These are phyloP conservation scores for Cirrhinus molitorella DNA, from an alignment of 2,797 vertebrate species.

Conservation along the genomic window DNA sequence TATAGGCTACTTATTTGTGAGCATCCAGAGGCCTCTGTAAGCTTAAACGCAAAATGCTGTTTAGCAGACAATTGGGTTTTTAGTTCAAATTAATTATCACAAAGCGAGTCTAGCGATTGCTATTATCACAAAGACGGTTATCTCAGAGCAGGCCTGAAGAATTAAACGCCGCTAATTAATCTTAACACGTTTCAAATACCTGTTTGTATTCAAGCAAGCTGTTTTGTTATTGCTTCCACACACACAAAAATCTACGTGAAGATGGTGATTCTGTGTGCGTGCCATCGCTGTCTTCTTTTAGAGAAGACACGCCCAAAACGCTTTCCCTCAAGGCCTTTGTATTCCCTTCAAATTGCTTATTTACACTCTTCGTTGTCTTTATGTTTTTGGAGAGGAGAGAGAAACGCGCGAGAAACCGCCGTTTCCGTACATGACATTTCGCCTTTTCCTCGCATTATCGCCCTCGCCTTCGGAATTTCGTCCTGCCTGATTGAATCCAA, in stretches of 20 bases:
- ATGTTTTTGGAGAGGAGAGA: constrained; percentile 52
- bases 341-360: not conserved
- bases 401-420: not conserved
- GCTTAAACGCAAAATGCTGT: not conserved
- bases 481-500: constrained; percentile 78
- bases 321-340: constrained; percentile 41
- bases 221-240: not conserved
- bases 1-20: not conserved
- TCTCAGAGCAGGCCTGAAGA: not conserved
- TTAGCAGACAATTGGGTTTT: not conserved
- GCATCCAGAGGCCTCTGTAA: not conserved
- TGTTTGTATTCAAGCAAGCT: not conserved
- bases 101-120: not conserved
- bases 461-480: constrained; percentile 65
- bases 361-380: constrained; percentile 23
- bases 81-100: not conserved
- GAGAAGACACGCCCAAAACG: constrained; percentile 81
- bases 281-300: constrained; percentile 66
- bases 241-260: not conserved
- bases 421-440: constrained; percentile 60
- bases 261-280: constrained; percentile 59
- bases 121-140: constrained; percentile 9
- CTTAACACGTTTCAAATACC: not conserved
- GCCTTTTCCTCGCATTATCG: constrained; percentile 66
- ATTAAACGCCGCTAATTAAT: not conserved